Base-by-base conservation (phyloP, 2,797 vertebrate genomes). In the Liasis olivaceus region DNA sequence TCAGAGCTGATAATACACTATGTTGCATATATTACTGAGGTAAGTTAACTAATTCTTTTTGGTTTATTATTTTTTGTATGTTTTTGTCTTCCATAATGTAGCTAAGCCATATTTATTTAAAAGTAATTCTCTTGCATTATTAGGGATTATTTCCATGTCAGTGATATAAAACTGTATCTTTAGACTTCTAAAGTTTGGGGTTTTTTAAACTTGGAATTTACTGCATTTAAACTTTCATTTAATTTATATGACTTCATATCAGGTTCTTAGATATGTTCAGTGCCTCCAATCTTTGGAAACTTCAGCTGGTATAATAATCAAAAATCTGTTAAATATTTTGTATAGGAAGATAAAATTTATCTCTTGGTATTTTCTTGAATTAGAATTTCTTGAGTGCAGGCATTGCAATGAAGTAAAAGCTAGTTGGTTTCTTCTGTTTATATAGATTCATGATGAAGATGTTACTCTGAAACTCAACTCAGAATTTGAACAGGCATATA, bases 371-470 rank as follows among this genome's bases (percentile, higher is more conserved):
- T 62, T 63, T n/a, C 6, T 47, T 89, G 51, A 56, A 47, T 28
- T 66, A 31, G 2, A 26, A 14, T 58, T 59, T 26, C 66, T 62
- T 59, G 59, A 62, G 5, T 51, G 60, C 8, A 86, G 17, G 8
- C 17, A 8, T 17, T 60, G 22, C 47, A 92, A 28, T n/a, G 54
- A 42, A 64, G 6, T 89, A 90, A 58, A 24, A 24, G 42, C 1
- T 1, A 1, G 8, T 12, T 64, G 12, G 6, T 89, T 92, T 63
- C 4, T 64, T 90, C 69, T 90, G 93, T 6, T 22, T 89, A 42
- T 94, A 99, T 85, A 97, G 99, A 98, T 99, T 95, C 95, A 96
- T 5, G 97, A 99, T 14, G 99, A 99, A 93, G 97, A 98, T 1
- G 97, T 99, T 91, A 98, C 98, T 95, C 98, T 99, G 92, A 98